Evolutionary conservation across 2,113 vertebrate species (phyloP).

Genomic region (Podarcis muralis): DNA sequence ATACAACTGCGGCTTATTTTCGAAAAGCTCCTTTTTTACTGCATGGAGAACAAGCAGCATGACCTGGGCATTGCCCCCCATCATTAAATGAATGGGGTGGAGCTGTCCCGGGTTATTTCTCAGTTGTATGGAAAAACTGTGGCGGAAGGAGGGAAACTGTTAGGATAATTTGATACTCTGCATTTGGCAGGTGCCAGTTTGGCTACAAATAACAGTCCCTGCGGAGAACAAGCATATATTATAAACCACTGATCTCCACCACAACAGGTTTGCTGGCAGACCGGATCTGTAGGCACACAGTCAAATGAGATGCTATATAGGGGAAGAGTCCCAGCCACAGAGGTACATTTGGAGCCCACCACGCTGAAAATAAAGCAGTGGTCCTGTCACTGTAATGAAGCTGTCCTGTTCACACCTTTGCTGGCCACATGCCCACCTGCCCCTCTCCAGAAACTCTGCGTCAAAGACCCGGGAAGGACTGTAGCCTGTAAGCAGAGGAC

Average conservation of each 20-base stretch:
- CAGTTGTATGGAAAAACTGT: background rate
- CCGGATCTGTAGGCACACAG: background rate
- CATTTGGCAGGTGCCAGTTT: background rate
- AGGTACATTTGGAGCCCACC: background rate
- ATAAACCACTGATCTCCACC: rapidly evolving
- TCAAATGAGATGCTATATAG: background rate
- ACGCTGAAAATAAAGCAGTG: background rate
- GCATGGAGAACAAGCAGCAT: background rate
- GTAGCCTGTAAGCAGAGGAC: background rate
- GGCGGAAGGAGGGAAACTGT: background rate
- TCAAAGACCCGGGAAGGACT: background rate
- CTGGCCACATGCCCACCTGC: background rate
- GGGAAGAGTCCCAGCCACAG: background rate
- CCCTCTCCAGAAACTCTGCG: background rate
- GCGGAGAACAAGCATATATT: background rate
- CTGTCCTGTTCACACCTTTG: background rate
- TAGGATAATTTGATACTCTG: background rate
- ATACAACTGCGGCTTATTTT: background rate
- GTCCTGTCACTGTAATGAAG: background rate
- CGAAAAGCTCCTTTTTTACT: background rate
- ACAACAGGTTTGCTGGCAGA: background rate
- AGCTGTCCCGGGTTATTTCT: background rate
- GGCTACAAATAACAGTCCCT: background rate
- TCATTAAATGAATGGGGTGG: background rate
- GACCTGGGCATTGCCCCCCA: background rate